Evolutionary conservation across 1,140 invertebrate genomes (phyloP), one percentile per base, ranked within the genome.

Genomic region (Harlomillsia oculata): DNA sequence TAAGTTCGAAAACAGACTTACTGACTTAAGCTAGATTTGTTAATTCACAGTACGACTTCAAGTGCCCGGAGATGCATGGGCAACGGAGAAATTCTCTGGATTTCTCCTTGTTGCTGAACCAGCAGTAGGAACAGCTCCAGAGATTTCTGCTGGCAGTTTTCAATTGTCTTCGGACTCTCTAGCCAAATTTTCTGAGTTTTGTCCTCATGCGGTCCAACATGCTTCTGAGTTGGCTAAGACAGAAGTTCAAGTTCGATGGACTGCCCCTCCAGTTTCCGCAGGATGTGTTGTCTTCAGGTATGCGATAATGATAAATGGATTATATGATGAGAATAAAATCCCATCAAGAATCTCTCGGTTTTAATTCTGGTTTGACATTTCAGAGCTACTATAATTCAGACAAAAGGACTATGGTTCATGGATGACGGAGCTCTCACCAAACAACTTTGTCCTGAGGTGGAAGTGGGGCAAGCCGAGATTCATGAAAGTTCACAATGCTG

Each of bases 381-480:
- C 63, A 89, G 87, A 53, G 89, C 90, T 0, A 91, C 91, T 77
- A 83, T 97, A 1, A 82, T 90, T 62, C 89, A 95, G 69, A 80
- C 82, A 62, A 73, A 80, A 11, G 78, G 81, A 29, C 76, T 80
- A 6, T 97, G 93, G 92, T 96, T 82, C 69, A 85, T 88, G 21
- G 90, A 95, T 66, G 91, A 95, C 63, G 89, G 85, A 0, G 77
- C 78, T 34, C 74, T 97, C 6, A 86, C 82, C 0, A 80, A 80
- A 66, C 81, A 82, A 43, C 76, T 97, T 32, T 97, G 93, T 70
- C 88, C 93, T 69, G 54, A 74, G 70, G 60, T 78, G 81, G 69
- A 81, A 75, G 21, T 73, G 75, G 40, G 73, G 75, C 26, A 70
- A 75, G 55, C 73, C 74, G 23, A 81, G 39, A 68, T 67, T 23